Base-by-base conservation (phyloP, 2,797 vertebrate species). In the Chromobotia macracanthus region DNA sequence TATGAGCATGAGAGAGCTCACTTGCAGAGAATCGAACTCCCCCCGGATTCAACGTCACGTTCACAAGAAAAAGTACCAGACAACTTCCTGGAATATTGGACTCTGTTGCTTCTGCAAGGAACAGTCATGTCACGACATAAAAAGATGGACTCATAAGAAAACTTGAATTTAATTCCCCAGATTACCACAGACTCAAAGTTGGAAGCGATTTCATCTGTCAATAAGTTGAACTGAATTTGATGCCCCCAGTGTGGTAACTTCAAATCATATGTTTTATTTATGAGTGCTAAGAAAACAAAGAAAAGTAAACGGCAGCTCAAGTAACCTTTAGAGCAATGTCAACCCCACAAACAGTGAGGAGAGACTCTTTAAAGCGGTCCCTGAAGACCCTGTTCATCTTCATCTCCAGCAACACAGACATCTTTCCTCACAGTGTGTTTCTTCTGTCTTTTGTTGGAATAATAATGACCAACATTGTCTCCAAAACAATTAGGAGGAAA, bases 221-320 rank as follows among this genome's bases (percentile, higher is more conserved):
- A 76, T 75, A 72, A 83, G 75, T 80, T 71, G 80, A 77, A 80
- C 25, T 60, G 23, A 66, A 84, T 82, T 71, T 72, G 82, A 84
- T 86, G 83, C 84, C 80, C 84, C 69, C 13, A 11, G 75, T 82
- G 64, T 2, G 75, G 74, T 18, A 83, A 79, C 83, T 84, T 87
- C 82, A 87, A 77, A 81, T 61, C 1, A 13, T 18, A 87, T 89
- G 73, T 88, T 89, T 90, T 86, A 89, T 91, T 83, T 80, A 89
- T 89, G 80, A 88, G 79, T 50, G 77, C 79, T 82, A 84, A 72
- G 80, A 84, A 83, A 88, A 89, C 66, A 76, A 25, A 77, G 18
- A 46, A 73, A 66, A 74, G 60, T 64, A 72, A 69, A 81, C 75
- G 72, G 53, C 64, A 78, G 48, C 60, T 72, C 74, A 76, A 77